Evolutionary conservation across 2,797 vertebrate genomes (phyloP).

Genomic region (Platyrinchus mystaceus): DNA sequence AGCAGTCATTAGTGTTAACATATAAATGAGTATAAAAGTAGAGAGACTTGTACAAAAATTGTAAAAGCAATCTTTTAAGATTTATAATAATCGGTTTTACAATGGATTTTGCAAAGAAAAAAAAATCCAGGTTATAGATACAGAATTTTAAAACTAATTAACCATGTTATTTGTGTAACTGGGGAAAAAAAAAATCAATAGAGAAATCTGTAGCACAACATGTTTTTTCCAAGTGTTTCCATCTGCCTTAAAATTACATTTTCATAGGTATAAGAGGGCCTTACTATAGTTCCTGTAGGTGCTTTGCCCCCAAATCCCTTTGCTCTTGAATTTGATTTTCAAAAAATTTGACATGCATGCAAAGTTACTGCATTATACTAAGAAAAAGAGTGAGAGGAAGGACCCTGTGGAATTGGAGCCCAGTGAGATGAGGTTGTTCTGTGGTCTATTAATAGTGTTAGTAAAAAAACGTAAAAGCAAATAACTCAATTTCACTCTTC

Average conservation of each 20-base stretch:
- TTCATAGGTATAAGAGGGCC: neutral
- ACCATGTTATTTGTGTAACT: neutral
- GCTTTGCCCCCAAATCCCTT: neutral
- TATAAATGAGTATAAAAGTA: neutral
- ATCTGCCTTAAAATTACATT: neutral
- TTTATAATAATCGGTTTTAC: neutral
- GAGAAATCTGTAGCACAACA: neutral
- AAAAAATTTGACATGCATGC: neutral
- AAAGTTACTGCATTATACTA: neutral
- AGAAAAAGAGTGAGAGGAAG: neutral
- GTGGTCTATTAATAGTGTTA: neutral
- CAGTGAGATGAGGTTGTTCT: neutral
- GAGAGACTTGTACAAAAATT: neutral
- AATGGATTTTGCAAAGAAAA: neutral
- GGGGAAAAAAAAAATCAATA: neutral
- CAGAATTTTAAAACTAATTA: neutral
- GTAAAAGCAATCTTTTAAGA: neutral
- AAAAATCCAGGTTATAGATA: neutral
- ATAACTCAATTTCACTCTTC: neutral
- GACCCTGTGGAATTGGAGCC: neutral
- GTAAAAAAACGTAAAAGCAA: neutral
- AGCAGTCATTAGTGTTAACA: neutral
- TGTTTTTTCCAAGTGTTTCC: neutral
- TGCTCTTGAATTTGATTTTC: neutral
- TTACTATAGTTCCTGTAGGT: neutral